phyloP scores from a whole-genome alignment of 2,797 vertebrate genomes.

The Garrulus glandarius region DNA sequence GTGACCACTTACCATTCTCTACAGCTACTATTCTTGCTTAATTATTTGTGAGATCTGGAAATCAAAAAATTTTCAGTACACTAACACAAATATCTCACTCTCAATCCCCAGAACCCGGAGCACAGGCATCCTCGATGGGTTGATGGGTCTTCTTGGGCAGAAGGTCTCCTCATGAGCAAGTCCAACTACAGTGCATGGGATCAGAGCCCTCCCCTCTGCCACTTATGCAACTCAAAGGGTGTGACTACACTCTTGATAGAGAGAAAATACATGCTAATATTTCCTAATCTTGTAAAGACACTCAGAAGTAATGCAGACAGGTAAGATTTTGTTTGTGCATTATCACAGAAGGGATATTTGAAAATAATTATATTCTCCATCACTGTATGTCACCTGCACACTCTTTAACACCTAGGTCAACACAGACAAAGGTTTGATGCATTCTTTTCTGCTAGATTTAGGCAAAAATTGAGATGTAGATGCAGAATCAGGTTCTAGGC shows the following conservation, averaged over 20 bases:
- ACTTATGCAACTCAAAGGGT: not conserved
- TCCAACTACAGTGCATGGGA: accelerated
- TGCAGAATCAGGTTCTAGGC: not conserved
- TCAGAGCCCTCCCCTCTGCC: not conserved
- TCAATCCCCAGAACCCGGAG: not conserved
- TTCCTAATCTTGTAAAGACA: not conserved
- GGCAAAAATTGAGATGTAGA: not conserved
- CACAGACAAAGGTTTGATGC: not conserved
- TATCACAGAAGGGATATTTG: not conserved
- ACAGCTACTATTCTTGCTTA: not conserved
- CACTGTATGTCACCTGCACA: not conserved
- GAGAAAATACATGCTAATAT: not conserved
- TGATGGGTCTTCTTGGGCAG: not conserved
- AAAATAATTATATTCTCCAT: not conserved
- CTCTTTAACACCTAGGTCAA: not conserved
- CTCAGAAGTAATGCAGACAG: not conserved
- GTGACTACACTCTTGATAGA: not conserved
- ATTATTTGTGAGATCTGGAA: slow-evolving; percentile 33
- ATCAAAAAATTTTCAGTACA: not conserved
- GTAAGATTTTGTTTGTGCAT: not conserved
- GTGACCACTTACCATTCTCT: slow-evolving; percentile 17
- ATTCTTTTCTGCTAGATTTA: not conserved
- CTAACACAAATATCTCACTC: not conserved
- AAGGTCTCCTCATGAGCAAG: not conserved
- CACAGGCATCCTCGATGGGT: not conserved